phyloP scores from a whole-genome alignment of 2,888 invertebrate species.

The Oligia latruncula region DNA sequence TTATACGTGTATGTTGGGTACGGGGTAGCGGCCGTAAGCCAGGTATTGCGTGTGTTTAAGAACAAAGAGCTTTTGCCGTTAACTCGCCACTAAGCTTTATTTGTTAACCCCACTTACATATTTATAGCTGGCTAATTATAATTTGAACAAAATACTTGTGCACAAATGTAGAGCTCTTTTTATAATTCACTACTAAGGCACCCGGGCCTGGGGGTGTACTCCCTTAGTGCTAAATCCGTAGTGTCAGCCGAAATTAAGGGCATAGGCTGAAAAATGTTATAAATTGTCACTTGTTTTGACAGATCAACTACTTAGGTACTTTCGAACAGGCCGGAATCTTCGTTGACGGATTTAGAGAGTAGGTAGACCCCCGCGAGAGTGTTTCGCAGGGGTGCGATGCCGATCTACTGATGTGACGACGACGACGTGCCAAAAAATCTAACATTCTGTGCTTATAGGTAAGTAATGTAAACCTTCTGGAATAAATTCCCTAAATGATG shows the following conservation, averaged over 20 bases:
- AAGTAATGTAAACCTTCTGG: neutral
- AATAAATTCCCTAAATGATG: neutral
- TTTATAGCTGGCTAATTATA: conserved; percentile 61
- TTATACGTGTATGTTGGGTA: conserved; percentile 68
- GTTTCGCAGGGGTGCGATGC: neutral
- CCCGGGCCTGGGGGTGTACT: neutral
- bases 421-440: neutral
- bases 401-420: too few species aligned
- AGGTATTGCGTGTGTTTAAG: conserved; percentile 78
- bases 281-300: too few species aligned
- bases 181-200: conserved; percentile 9
- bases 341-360: too few species aligned
- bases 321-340: too few species aligned
- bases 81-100: conserved; percentile 61
- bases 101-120: conserved; percentile 61
- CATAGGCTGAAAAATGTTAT: neutral
- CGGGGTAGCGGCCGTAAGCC: conserved; percentile 61
- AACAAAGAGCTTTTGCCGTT: conserved; percentile 75
- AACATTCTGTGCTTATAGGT: neutral
- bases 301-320: too few species aligned
- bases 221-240: neutral
- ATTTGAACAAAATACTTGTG: conserved; percentile 44
- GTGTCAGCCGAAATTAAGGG: neutral
- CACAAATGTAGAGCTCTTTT: conserved; percentile 19
- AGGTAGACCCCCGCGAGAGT: too few species aligned